Percentiles rank a stretch among this genome's conserved stretches.
Conservation (phyloP, 1,140 invertebrate genomes). For the Armadillidium nasatum region DNA sequence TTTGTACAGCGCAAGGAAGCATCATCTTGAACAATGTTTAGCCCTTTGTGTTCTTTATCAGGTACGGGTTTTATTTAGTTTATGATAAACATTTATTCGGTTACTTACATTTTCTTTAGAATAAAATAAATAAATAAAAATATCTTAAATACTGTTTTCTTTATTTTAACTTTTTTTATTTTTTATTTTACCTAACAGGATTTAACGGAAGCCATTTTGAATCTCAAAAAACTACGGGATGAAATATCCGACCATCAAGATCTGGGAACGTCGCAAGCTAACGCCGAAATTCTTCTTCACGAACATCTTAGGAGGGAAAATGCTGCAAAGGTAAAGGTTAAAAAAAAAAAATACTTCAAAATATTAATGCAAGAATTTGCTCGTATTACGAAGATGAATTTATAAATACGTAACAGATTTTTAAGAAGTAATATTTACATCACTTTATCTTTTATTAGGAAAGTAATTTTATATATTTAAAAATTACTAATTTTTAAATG, state of each 20-base stretch:
- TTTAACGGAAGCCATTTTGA: conserved; percentile 39
- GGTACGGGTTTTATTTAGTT: conserved; percentile 19
- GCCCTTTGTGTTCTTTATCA: conserved; percentile 66
- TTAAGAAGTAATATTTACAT: no score
- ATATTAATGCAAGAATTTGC: no score
- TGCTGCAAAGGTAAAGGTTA: conserved; percentile 60
- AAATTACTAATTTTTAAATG: no score
- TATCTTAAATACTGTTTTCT: not conserved
- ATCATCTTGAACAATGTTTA: conserved; percentile 69
- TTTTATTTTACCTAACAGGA: conserved; percentile 24
- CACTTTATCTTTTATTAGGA: no score
- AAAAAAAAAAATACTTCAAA: not conserved
- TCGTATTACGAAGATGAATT: no score
- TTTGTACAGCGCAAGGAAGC: conserved; percentile 48
- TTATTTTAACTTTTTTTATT: not conserved
- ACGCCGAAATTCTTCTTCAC: conserved; percentile 63
- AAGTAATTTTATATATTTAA: no score
- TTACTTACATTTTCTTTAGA: not conserved
- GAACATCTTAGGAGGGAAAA: conserved; percentile 66
- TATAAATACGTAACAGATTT: no score
- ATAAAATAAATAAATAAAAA: not conserved
- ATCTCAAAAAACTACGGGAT: conserved; percentile 36
- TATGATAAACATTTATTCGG: not conserved
- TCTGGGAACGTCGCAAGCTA: conserved; percentile 61
- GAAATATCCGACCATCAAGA: conserved; percentile 48